These are phyloP conservation scores for Sinocyclocheilus maitianheensis DNA, from an alignment of 2,113 vertebrate genomes.

Conservation along the genomic window DNA sequence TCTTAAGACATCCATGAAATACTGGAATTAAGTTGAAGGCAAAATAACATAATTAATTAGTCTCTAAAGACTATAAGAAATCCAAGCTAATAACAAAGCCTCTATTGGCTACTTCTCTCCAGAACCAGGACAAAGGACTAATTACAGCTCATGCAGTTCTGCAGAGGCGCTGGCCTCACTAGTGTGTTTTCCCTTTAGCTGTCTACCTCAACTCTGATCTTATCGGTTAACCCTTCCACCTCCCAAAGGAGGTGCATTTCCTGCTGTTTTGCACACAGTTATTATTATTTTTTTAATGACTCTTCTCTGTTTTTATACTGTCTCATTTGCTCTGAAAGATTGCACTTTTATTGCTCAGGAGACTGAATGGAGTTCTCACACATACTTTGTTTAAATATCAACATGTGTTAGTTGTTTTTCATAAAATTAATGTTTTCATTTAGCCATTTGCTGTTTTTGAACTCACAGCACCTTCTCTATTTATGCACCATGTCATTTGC, in stretches of 20 bases:
- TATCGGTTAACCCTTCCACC: neutral
- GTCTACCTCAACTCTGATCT: conserved; percentile 18
- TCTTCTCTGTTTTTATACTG: neutral
- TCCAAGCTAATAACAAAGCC: conserved; percentile 30
- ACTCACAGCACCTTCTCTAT: neutral
- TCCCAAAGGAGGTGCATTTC: neutral
- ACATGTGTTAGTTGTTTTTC: neutral
- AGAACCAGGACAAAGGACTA: conserved; percentile 31
- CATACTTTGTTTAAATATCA: neutral
- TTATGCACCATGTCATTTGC: neutral
- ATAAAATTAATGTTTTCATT: neutral
- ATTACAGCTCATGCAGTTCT: conserved; percentile 36
- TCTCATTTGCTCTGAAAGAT: neutral
- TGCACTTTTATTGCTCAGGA: neutral
- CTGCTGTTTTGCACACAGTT: neutral
- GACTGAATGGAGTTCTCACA: neutral
- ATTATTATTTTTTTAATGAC: neutral
- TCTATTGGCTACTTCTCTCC: conserved; percentile 39
- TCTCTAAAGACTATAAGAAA: conserved; percentile 40
- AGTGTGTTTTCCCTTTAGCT: conserved; percentile 4
- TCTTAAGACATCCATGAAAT: conserved; percentile 41
- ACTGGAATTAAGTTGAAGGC: conserved; percentile 22
- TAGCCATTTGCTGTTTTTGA: neutral
- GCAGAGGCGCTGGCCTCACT: neutral
- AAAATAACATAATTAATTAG: conserved; percentile 45